Percentiles rank a stretch among this genome's conserved stretches.
phyloP scores from a whole-genome alignment of 2,797 vertebrate species.

The Alauda arvensis region DNA sequence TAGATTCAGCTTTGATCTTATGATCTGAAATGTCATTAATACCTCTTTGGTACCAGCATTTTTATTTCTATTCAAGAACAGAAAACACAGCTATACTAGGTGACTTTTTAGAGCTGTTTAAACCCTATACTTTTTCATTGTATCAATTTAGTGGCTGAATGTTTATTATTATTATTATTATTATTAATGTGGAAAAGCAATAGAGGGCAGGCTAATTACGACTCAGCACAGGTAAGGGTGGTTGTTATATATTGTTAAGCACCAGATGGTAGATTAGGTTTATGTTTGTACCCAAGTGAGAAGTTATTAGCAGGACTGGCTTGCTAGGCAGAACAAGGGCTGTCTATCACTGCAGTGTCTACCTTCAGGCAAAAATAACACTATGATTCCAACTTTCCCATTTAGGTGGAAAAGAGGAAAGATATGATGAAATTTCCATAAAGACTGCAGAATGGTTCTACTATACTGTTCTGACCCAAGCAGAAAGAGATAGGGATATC shows the following conservation, averaged over 20 bases:
- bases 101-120: not conserved
- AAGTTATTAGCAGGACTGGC: not conserved
- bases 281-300: not conserved
- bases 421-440: not conserved
- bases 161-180: not conserved
- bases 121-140: not conserved
- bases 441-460: not conserved
- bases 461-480: not conserved
- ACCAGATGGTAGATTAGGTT: conserved; percentile 13
- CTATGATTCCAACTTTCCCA: not conserved
- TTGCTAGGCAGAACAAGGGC: not conserved
- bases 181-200: not conserved
- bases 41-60: not conserved
- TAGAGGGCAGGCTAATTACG: not conserved
- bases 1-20: not conserved
- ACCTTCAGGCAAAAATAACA: not conserved
- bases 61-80: not conserved
- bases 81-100: not conserved
- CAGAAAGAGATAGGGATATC: not conserved
- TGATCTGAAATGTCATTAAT: not conserved
- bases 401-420: not conserved
- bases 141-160: not conserved
- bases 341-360: not conserved
- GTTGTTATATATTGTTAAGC: not conserved
- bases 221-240: not conserved